These are phyloP conservation scores for Idaea biselata DNA, from an alignment of 2,888 invertebrate genomes.

Conservation along the genomic window DNA sequence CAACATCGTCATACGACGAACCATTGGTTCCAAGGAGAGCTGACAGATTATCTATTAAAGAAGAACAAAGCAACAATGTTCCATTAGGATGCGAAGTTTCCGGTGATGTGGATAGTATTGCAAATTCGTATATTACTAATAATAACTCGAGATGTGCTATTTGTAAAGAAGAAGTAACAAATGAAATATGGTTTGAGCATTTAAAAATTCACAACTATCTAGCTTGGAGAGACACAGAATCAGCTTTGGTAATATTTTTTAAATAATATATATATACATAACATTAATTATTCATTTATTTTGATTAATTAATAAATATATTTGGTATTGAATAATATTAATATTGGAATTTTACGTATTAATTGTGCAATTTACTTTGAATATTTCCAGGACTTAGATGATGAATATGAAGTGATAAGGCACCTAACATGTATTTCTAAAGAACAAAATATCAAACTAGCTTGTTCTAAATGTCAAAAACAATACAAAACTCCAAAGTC, in stretches of 20 bases:
- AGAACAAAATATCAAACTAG: constrained; percentile 26
- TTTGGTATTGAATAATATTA: no score
- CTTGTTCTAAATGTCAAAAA: constrained; percentile 42
- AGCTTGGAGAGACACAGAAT: constrained; percentile 41
- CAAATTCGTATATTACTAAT: neutral
- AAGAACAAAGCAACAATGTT: neutral
- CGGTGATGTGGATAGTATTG: neutral
- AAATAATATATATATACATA: no score
- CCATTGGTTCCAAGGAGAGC: neutral
- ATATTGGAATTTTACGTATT: no score
- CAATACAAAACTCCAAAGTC: constrained; percentile 38
- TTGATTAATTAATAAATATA: no score
- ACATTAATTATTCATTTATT: no score
- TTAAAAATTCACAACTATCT: constrained; percentile 41
- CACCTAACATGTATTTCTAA: constrained; percentile 34
- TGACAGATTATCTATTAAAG: neutral
- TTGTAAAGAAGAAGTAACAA: constrained; percentile 34
- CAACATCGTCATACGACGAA: neutral
- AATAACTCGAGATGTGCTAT: constrained; percentile 39
- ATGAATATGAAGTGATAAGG: constrained; percentile 26
- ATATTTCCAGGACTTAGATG: constrained; percentile 36
- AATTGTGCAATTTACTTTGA: neutral
- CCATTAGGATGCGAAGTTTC: neutral
- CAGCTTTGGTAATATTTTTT: constrained; percentile 31
- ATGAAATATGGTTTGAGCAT: neutral